A percentile compares a stretch with the other conserved stretches of the same genome.
Evolutionary conservation across 2,113 vertebrate genomes (phyloP).

Genomic region (Heloderma charlesbogerti): DNA sequence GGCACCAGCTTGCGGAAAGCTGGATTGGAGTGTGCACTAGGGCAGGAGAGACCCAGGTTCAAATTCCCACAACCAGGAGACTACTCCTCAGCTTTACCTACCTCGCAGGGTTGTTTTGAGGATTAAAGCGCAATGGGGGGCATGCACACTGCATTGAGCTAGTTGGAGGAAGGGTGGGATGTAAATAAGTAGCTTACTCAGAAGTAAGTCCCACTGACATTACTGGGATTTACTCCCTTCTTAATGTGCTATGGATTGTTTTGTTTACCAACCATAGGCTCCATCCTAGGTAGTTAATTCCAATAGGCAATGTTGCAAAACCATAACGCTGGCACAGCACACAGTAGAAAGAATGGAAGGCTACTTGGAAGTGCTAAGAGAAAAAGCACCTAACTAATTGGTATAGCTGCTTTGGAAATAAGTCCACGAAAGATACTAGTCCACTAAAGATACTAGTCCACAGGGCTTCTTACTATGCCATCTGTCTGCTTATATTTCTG

Average conservation of each 20-base stretch:
- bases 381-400: neutral
- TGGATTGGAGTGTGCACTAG: neutral
- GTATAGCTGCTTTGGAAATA: neutral
- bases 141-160: neutral
- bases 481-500: too few relatives aligned
- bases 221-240: neutral
- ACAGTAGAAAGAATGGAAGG: neutral
- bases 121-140: neutral
- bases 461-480: neutral
- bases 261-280: neutral
- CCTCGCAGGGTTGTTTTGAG: neutral
- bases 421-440: neutral
- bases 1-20: neutral
- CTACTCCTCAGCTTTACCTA: neutral
- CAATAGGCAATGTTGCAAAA: neutral
- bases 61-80: neutral
- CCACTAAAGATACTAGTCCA: neutral
- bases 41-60: neutral
- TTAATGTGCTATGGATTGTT: neutral
- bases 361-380: neutral
- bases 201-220: neutral
- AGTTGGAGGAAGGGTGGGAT: neutral
- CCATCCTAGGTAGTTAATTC: neutral
- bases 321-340: neutral
- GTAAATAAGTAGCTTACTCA: neutral